Evolutionary conservation across 2,888 invertebrate species (phyloP).

Genomic region (Leptarthrus brevirostris): DNA sequence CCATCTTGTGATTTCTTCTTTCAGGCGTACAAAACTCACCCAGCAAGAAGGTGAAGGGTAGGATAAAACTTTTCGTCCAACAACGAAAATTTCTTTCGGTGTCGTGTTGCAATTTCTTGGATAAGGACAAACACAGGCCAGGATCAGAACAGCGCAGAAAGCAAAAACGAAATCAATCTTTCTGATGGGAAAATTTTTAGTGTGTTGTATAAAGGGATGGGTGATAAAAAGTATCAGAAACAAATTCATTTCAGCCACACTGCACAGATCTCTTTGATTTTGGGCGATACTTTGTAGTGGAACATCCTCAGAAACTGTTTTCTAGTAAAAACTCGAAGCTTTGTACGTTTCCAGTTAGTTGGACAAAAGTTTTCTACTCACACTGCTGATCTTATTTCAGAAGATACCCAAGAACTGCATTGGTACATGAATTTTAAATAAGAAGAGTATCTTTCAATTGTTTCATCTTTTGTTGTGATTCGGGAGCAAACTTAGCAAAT

Average conservation of each 20-base stretch:
- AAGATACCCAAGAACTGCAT: slow-evolving; percentile 21
- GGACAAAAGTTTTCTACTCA: slow-evolving; percentile 35
- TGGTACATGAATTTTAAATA: slow-evolving; percentile 45
- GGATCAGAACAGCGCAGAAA: neutral
- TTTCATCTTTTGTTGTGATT: slow-evolving; percentile 40
- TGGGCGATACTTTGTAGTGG: neutral
- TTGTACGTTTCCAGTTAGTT: slow-evolving; percentile 4
- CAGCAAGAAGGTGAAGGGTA: slow-evolving; percentile 17
- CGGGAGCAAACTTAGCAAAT: slow-evolving; percentile 14
- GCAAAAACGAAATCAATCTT: slow-evolving; percentile 44
- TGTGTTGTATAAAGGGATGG: neutral
- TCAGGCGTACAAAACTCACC: neutral
- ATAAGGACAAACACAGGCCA: slow-evolving; percentile 12
- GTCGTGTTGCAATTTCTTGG: slow-evolving; percentile 41
- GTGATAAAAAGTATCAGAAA: slow-evolving; percentile 39
- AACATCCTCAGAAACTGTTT: slow-evolving; percentile 27
- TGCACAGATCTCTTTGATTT: slow-evolving; percentile 19
- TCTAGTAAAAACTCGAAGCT: neutral
- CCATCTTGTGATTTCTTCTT: slow-evolving; percentile 39
- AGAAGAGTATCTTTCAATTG: slow-evolving; percentile 34
- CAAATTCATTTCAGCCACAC: slow-evolving; percentile 38
- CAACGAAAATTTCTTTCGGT: slow-evolving; percentile 43
- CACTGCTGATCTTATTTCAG: slow-evolving; percentile 14
- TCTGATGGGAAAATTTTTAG: slow-evolving; percentile 22
- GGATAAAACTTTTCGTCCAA: slow-evolving; percentile 31